Conservation (phyloP, 2,888 invertebrate species). For the Sisyra nigra region DNA sequence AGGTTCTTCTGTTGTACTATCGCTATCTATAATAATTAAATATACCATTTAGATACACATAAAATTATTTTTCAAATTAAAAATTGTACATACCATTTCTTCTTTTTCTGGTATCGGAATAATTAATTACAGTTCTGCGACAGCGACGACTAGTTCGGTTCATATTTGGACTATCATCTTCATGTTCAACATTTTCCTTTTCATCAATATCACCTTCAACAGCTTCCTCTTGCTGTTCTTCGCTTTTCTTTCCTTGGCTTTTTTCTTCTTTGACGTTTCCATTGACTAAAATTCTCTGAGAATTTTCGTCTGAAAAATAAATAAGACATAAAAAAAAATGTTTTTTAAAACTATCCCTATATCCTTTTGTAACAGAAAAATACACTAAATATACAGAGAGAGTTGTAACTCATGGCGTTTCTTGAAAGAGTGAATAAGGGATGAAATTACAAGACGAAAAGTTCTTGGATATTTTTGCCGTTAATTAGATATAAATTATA, state of each 20-base stretch:
- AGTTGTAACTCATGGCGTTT: too few relatives aligned
- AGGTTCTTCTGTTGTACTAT: slow-evolving; percentile 21
- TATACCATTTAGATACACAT: background rate
- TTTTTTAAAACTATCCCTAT: too few relatives aligned
- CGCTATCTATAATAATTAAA: slow-evolving; percentile 14
- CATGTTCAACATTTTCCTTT: background rate
- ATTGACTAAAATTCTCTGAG: background rate
- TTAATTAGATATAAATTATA: too few relatives aligned
- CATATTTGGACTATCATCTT: background rate
- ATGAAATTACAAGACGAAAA: too few relatives aligned
- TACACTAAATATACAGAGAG: too few relatives aligned
- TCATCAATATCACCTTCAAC: slow-evolving; percentile 2
- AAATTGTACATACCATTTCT: background rate
- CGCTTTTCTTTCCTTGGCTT: background rate
- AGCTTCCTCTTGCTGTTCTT: slow-evolving; percentile 1
- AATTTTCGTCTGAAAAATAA: too few relatives aligned
- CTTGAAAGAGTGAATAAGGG: too few relatives aligned
- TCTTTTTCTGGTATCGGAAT: background rate
- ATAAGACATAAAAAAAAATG: too few relatives aligned
- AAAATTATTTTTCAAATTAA: background rate
- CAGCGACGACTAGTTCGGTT: background rate
- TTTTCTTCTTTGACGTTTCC: background rate
- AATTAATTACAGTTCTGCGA: background rate
- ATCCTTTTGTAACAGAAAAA: too few relatives aligned
- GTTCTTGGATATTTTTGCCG: too few relatives aligned